Percentiles rank a stretch among this genome's conserved stretches.
Evolutionary conservation across 1,140 invertebrate species (phyloP).

Genomic region (Cyclargus thomasi): DNA sequence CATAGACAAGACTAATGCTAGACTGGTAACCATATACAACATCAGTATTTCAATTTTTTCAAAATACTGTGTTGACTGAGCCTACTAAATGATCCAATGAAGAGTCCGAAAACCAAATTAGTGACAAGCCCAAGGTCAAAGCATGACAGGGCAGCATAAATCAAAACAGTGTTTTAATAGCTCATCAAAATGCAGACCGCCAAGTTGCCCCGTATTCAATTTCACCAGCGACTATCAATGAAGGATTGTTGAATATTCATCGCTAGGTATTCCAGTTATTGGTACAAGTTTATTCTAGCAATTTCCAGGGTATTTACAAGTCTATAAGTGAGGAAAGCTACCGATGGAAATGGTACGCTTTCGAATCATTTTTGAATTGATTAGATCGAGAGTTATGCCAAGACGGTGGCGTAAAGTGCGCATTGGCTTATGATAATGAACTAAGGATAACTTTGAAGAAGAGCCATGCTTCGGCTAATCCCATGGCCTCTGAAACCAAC

Average conservation of each 20-base stretch:
- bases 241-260: constrained; percentile 1
- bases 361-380: no score
- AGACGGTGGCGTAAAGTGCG: no score
- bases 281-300: constrained; percentile 1
- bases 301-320: constrained; percentile 1
- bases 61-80: no score
- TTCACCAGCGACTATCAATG: not conserved
- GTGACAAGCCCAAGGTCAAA: not conserved
- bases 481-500: no score
- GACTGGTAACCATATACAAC: no score
- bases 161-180: not conserved
- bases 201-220: not conserved
- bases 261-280: not conserved
- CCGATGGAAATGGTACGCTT: not conserved
- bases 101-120: not conserved
- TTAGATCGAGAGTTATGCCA: no score
- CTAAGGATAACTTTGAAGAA: no score
- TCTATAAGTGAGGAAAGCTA: not conserved
- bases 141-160: not conserved
- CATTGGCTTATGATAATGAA: no score
- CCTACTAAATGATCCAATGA: no score
- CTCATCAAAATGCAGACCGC: not conserved
- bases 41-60: no score
- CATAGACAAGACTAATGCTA: no score
- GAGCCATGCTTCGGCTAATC: no score